These are phyloP conservation scores for Stomatorhinus ivindoensis DNA, from an alignment of 2,113 vertebrate species.

Conservation along the genomic window DNA sequence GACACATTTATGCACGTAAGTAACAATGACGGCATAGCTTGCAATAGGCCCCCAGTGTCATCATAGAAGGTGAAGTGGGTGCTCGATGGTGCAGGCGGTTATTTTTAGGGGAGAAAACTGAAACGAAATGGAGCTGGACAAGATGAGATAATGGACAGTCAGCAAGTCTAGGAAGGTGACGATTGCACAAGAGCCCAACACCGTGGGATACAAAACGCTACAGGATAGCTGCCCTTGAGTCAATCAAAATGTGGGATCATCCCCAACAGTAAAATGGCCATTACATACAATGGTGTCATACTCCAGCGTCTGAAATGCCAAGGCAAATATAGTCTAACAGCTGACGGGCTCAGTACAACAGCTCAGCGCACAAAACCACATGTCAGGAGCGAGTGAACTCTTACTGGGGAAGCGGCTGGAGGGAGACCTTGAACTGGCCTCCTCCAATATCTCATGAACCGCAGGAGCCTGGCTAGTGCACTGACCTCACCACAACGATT, in stretches of 20 bases:
- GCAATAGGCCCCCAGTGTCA: neutral
- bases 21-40: neutral
- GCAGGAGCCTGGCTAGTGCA: neutral
- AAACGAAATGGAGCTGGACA: neutral
- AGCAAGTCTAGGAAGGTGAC: conserved; percentile 15
- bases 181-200: neutral
- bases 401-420: neutral
- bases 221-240: neutral
- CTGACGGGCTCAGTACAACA: conserved; percentile 10
- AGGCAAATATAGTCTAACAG: conserved; percentile 13
- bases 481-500: neutral
- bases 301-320: neutral
- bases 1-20: neutral
- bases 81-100: neutral
- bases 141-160: conserved; percentile 20
- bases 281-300: conserved; percentile 1
- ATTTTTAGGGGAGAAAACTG: conserved; percentile 16
- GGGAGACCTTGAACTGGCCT: conserved; percentile 6
- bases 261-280: neutral
- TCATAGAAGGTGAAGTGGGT: neutral
- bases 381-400: neutral
- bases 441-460: neutral
- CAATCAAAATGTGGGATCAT: conserved; percentile 8
- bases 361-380: neutral
- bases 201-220: neutral